Conservation (phyloP, 2,797 vertebrate species). For the Crax fasciolata region DNA sequence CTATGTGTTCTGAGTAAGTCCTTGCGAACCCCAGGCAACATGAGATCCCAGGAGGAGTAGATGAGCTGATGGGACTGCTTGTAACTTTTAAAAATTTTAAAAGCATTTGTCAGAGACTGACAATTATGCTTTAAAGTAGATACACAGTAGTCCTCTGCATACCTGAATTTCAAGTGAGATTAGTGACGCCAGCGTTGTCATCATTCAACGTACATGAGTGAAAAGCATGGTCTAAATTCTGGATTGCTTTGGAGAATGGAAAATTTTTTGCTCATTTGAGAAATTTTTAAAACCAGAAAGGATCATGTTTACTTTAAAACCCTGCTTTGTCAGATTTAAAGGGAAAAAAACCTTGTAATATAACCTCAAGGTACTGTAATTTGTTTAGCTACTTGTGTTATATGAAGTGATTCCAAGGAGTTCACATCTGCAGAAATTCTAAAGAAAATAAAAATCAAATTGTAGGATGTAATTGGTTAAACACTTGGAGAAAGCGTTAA, state of each 20-base stretch:
- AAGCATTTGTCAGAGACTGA: neutral
- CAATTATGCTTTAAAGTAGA: neutral
- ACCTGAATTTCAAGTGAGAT: neutral
- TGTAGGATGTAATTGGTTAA: neutral
- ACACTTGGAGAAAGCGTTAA: neutral
- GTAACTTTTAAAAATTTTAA: neutral
- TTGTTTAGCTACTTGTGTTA: neutral
- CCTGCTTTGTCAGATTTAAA: neutral
- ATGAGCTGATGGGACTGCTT: neutral
- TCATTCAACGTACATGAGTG: neutral
- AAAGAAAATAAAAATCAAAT: neutral
- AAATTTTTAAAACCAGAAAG: neutral
- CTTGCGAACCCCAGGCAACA: neutral
- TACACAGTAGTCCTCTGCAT: neutral
- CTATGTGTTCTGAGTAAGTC: neutral
- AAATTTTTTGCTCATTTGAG: neutral
- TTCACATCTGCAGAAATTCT: neutral
- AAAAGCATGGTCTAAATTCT: neutral
- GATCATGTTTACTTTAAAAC: neutral
- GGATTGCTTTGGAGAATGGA: neutral
- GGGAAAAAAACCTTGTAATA: neutral
- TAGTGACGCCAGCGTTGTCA: fast-evolving
- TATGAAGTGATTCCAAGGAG: neutral
- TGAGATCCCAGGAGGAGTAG: neutral
- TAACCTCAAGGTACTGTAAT: neutral